Conservation (phyloP, 1,140 invertebrate genomes). For the Leptinotarsa lineolata region DNA sequence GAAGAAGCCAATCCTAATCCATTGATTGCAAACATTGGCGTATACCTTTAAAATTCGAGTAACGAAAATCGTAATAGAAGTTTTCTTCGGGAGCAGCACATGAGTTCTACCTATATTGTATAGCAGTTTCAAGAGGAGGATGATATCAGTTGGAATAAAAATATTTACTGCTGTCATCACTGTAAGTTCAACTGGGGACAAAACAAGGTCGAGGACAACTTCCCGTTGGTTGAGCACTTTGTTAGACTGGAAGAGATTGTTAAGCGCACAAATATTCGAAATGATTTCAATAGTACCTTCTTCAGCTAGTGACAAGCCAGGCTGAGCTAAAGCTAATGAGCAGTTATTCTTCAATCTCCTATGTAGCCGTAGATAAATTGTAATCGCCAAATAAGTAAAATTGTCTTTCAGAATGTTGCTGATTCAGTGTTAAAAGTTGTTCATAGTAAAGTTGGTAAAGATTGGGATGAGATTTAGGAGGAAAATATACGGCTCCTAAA, state of each 20-base stretch:
- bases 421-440: no score
- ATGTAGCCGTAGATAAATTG: not conserved
- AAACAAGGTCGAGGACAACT: no score
- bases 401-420: no score
- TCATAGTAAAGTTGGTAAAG: not conserved
- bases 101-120: not conserved
- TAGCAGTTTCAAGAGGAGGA: not conserved
- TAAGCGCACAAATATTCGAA: not conserved
- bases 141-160: not conserved
- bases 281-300: conserved; percentile 7
- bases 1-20: conserved; percentile 5
- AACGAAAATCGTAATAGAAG: not conserved
- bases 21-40: conserved; percentile 5
- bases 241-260: not conserved
- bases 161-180: no score
- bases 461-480: not conserved
- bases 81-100: not conserved
- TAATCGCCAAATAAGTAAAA: conserved; percentile 13
- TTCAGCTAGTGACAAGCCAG: not conserved
- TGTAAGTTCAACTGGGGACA: no score
- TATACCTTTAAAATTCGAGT: conserved; percentile 2
- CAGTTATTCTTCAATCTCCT: not conserved
- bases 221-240: no score
- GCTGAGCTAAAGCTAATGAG: not conserved
- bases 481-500: conserved; percentile 5